Conservation (phyloP, 2,888 invertebrate species). For the Dicyrtomina minuta region DNA sequence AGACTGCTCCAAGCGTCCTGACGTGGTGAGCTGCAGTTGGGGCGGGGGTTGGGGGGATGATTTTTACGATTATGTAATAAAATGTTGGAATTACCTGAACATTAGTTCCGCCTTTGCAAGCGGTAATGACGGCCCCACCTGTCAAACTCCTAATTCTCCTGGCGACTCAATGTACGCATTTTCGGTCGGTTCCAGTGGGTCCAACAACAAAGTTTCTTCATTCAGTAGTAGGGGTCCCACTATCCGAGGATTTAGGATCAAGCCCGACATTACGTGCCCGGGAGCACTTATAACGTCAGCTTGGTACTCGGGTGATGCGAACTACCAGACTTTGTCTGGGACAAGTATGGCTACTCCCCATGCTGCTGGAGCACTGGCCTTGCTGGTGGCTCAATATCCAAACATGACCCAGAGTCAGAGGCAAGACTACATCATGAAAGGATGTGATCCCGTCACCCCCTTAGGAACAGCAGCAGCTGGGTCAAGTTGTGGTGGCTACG, state of each 20-base stretch:
- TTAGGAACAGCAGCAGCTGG: too few relatives aligned
- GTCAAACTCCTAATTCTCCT: slow-evolving; percentile 25
- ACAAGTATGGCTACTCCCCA: slow-evolving; percentile 27
- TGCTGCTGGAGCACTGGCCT: too few relatives aligned
- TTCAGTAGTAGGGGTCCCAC: slow-evolving; percentile 25
- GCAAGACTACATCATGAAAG: too few relatives aligned
- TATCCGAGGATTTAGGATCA: not conserved
- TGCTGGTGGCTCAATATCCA: too few relatives aligned
- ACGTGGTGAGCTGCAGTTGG: slow-evolving; percentile 30
- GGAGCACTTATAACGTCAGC: slow-evolving; percentile 28
- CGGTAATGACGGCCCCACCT: slow-evolving; percentile 30
- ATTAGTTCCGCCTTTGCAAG: slow-evolving; percentile 23
- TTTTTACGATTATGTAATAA: too few relatives aligned
- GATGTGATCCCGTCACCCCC: too few relatives aligned
- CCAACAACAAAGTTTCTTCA: slow-evolving; percentile 11
- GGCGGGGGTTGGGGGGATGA: slow-evolving; percentile 28
- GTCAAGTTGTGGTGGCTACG: too few relatives aligned
- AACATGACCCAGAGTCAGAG: too few relatives aligned
- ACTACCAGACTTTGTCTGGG: slow-evolving; percentile 29
- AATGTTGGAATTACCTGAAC: too few relatives aligned
- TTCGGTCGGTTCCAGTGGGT: slow-evolving; percentile 24
- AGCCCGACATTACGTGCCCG: slow-evolving; percentile 31
- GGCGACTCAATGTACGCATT: slow-evolving; percentile 9
- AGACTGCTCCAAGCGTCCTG: slow-evolving; percentile 27
- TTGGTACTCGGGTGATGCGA: slow-evolving; percentile 13